Evolutionary conservation across 1,140 invertebrate species (phyloP), one percentile per base, ranked within the genome.

Genomic region (Aphaenogaster floridana): DNA sequence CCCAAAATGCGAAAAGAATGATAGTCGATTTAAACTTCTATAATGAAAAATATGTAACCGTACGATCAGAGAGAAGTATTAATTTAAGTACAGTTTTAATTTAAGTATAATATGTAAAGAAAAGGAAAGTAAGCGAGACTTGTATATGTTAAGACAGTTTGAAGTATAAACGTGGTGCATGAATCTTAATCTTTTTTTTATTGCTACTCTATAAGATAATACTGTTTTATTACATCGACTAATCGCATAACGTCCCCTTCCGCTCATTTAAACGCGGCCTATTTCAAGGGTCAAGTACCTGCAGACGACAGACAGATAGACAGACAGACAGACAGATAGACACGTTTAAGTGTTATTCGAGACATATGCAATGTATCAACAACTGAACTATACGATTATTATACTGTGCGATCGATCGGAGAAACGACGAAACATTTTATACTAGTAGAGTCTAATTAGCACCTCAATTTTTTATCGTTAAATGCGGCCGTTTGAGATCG

Each of bases 211-310:
- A 6, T 81, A 15, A 54, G 13, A n/a, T 71, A 5, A 4, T 21
- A 61, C 28, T 69, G 28, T 72, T 84, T 84, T 76, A 76, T 63
- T 50, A 76, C 15, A 17, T 69, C 63, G 48, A 80, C 21, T 76
- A 61, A 74, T 74, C 34, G n/a, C 36, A 9, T 81, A 45, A 81
- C 34, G 42, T 76, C 45, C 42, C 21, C 15, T 84, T 74, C 34
- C 59, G 54, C 45, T 90, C 45, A 71, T 87, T 89, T 71, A 36
- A 63, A 79, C 76, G 86, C 77, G 89, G 89, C 89, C 89, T 90
- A 90, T 68, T 90, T 89, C 45, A 72, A 90, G 45, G 59, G 9
- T 89, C 50, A 81, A 54, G 57, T 89, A 86, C 57, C 21, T 74
- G 39, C 63, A 39, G 8, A 61, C 11, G 50, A 61, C 52, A 59